These are phyloP conservation scores for Riparia riparia DNA, from an alignment of 2,113 vertebrate genomes.

Conservation along the genomic window DNA sequence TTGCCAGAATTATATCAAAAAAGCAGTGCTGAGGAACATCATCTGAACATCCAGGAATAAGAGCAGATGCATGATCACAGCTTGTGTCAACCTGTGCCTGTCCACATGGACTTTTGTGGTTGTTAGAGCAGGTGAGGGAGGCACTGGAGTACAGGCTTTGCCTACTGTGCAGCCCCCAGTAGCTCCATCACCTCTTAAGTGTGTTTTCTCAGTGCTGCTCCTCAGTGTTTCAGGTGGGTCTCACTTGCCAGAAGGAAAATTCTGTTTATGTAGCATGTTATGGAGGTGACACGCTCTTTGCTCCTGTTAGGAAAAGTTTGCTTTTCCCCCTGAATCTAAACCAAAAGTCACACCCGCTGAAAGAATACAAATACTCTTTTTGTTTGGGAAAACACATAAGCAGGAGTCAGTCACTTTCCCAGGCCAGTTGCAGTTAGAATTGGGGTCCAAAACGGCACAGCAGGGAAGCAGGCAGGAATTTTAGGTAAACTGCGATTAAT, in stretches of 20 bases:
- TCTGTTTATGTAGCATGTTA: constrained; percentile 54
- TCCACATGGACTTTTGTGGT: background rate
- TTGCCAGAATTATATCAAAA: background rate
- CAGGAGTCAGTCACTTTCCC: background rate
- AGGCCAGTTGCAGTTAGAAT: background rate
- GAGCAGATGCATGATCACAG: background rate
- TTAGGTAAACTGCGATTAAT: background rate
- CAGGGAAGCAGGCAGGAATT: background rate
- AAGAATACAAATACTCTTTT: constrained; percentile 32
- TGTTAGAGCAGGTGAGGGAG: background rate
- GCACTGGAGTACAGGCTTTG: background rate
- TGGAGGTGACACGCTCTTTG: constrained; percentile 48
- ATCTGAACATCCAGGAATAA: background rate
- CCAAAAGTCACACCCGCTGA: constrained; percentile 16
- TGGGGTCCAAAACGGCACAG: background rate
- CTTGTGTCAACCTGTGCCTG: background rate
- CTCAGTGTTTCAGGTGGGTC: constrained; percentile 43
- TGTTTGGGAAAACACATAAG: background rate
- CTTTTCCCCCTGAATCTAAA: constrained; percentile 35
- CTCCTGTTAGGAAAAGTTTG: constrained; percentile 31
- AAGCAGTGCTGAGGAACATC: background rate
- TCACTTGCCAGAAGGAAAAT: constrained; percentile 25
- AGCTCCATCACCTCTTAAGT: background rate
- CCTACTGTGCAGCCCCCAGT: background rate
- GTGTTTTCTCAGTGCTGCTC: background rate